Evolutionary conservation across 2,113 vertebrate genomes (phyloP).

Genomic region (Jacana jacana): DNA sequence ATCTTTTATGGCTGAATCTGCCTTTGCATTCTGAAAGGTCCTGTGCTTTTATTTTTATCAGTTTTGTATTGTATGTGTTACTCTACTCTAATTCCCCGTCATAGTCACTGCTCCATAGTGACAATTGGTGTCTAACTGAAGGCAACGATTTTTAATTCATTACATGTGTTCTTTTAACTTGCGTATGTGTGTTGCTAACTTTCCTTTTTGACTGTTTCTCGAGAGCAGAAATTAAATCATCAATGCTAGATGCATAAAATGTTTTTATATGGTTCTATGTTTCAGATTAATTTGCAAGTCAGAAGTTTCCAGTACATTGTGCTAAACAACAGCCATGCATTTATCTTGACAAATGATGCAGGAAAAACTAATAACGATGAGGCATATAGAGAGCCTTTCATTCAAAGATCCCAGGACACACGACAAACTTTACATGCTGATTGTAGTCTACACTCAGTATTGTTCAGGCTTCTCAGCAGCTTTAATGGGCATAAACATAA

Average conservation of each 20-base stretch:
- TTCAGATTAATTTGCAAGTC: constrained; percentile 64
- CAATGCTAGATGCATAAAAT: constrained; percentile 54
- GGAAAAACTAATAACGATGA: constrained; percentile 57
- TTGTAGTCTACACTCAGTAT: not conserved
- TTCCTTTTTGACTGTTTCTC: constrained; percentile 15
- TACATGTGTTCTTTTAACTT: constrained; percentile 38
- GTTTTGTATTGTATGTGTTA: not conserved
- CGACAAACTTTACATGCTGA: constrained; percentile 42
- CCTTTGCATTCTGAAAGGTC: constrained; percentile 17
- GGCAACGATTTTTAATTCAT: constrained; percentile 22
- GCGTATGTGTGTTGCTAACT: constrained; percentile 4
- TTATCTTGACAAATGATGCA: constrained; percentile 65
- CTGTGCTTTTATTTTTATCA: constrained; percentile 10
- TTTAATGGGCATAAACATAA: not conserved
- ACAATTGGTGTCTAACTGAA: constrained; percentile 5
- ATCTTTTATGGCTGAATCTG: constrained; percentile 46
- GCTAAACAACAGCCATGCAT: constrained; percentile 51
- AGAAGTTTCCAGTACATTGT: constrained; percentile 47
- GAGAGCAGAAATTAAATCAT: constrained; percentile 61
- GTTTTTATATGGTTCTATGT: constrained; percentile 44
- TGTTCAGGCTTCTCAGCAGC: constrained; percentile 1
- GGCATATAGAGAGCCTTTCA: constrained; percentile 41
- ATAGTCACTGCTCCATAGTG: not conserved
- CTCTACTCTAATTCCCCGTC: constrained; percentile 13
- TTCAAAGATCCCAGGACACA: constrained; percentile 54